Base-by-base conservation (phyloP, 1,140 invertebrate genomes). In the Dermatophagoides farinae region DNA sequence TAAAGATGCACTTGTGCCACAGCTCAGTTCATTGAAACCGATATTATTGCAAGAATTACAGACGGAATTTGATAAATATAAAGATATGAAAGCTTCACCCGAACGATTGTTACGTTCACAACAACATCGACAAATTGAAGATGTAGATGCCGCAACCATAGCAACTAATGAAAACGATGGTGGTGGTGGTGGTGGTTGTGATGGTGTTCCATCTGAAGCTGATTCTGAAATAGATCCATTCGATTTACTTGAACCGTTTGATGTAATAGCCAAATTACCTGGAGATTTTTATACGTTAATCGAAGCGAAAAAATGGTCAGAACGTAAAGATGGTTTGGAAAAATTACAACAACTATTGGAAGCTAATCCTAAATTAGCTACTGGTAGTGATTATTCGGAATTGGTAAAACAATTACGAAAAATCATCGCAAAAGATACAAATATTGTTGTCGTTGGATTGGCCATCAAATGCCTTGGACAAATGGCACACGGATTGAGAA, bases 221-320 rank as follows among this genome's bases (percentile, higher is more conserved):
- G 75, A 73, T 6, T 77, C 77, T 38, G 85, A 88, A 57, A 76
- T 92, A 20, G 92, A 97, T 76, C 83, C 89, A 0, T 90, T 84
- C 69, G 92, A 97, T 55, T 71, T 96, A 1, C 70, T 95, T 9
- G 83, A 89, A 66, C 83, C 91, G 0, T 87, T 95, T 31, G 88
- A 97, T 69, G 89, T 98, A 67, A 69, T 97, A 0, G 82, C 85
- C 2, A 85, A 91, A 71, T 70, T 97, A 23, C 90, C 90, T 0
- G 92, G 92, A 76, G 88, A 96, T 71, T 98, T 96, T 71, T 93
- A 85, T 69, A 89, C 95, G 9, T 67, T 69, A 57, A 66, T 90
- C 39, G 91, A 97, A 72, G 85, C 86, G 0, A 97, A 96, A 70
- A 97, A 97, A 69, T 98, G 95, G 95, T 85, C 90, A 68, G 88